Evolutionary conservation across 2,113 vertebrate genomes (phyloP).

Genomic region (Antechinus flavipes): DNA sequence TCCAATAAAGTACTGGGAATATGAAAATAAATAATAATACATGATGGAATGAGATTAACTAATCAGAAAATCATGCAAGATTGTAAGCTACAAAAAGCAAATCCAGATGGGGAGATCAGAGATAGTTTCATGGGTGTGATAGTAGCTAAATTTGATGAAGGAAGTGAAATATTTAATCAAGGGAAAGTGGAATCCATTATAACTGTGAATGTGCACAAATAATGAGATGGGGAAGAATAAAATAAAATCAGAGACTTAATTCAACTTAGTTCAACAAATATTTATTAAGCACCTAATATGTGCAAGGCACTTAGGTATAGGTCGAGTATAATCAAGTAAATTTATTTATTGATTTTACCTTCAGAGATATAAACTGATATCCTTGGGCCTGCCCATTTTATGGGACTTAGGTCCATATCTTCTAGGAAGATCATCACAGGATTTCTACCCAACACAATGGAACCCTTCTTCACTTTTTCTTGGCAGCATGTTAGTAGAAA

Average conservation of each 20-base stretch:
- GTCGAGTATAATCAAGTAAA: background rate
- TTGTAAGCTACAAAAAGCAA: background rate
- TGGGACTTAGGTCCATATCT: background rate
- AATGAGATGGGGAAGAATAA: background rate
- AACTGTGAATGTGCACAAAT: background rate
- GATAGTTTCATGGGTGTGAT: background rate
- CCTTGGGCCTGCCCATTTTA: background rate
- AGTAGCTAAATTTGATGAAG: background rate
- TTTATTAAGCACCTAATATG: fast-evolving
- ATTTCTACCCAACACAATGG: background rate
- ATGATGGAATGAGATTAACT: background rate
- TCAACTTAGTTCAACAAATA: conserved; percentile 5
- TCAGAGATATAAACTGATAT: background rate
- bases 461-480: background rate
- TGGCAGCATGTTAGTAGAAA: background rate
- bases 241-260: background rate
- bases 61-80: background rate
- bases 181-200: background rate
- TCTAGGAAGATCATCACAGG: background rate
- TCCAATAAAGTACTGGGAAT: background rate
- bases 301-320: background rate
- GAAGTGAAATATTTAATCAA: background rate
- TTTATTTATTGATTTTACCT: background rate
- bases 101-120: background rate
- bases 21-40: background rate